Evolutionary conservation across 2,888 invertebrate genomes (phyloP), one percentile per base, ranked within the genome.

Genomic region (Piscicola geometra): DNA sequence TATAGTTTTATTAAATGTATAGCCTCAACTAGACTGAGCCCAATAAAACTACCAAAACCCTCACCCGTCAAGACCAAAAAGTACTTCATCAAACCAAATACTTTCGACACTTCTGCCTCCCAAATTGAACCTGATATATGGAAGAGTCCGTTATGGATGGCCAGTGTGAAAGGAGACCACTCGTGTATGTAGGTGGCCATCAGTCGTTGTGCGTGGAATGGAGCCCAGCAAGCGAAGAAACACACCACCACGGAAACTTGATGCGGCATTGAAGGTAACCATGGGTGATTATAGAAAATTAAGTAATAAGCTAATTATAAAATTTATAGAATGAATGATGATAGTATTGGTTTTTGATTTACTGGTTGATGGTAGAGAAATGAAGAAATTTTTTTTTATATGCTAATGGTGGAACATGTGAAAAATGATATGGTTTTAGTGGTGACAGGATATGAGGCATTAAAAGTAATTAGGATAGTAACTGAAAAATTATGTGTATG

Each of bases 181-280:
- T 81, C 80, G 66, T 83, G 81, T 0, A 78, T 71, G 1, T 85
- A 81, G 79, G 84, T 86, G 84, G 91, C 92, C 85, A 93, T 89
- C 75, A 95, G 88, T 73, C 95, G 88, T 85, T 95, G 95, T 18
- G 93, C 91, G 86, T 95, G 94, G 86, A 94, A 95, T 0, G 96
- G 95, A 0, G 94, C 93, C 81, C 93, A 92, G 76, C 94, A 94
- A 1, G 95, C 91, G 76, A 93, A 93, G 86, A 93, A 93, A 89
- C 93, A 93, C 9, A 94, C 88, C 75, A 96, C 96, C 32, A 96
- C 95, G 1, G 93, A 93, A 80, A 92, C 96, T 96, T 88, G 21
- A 88, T 87, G 75, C n/a, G n/a, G n/a, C n/a, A n/a, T n/a, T n/a
- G n/a, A n/a, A n/a, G n/a, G n/a, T n/a, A n/a, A n/a, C n/a, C n/a